These are phyloP conservation scores for Astyanax mexicanus DNA, from an alignment of 2,797 vertebrate genomes.

Conservation along the genomic window DNA sequence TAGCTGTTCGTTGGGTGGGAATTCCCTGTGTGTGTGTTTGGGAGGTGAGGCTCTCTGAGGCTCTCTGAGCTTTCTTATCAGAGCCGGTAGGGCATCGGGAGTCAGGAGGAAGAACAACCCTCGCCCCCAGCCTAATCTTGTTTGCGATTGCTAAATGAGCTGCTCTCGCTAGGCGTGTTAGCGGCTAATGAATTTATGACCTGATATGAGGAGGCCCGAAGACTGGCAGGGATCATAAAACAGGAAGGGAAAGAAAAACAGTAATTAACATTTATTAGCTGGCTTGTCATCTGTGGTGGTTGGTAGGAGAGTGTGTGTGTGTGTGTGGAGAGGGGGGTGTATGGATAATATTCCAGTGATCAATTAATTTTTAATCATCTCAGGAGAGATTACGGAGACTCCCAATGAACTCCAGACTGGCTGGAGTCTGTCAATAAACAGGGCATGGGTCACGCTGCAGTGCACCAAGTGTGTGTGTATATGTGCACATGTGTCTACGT, in stretches of 20 bases:
- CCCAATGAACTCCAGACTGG: conserved; percentile 87
- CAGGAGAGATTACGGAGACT: conserved; percentile 79
- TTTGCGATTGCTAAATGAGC: conserved; percentile 96
- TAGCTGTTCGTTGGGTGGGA: neutral
- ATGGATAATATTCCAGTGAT: conserved; percentile 81
- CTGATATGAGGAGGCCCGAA: conserved; percentile 83
- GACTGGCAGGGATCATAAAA: conserved; percentile 87
- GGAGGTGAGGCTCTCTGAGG: conserved; percentile 21
- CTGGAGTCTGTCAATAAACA: conserved; percentile 93
- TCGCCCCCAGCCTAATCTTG: conserved; percentile 84
- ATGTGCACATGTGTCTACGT: conserved; percentile 49
- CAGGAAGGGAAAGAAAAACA: conserved; percentile 64
- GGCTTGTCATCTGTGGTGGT: conserved; percentile 61
- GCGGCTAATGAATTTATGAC: conserved; percentile 97
- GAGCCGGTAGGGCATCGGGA: conserved; percentile 8
- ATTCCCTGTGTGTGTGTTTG: conserved; percentile 5
- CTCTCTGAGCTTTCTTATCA: conserved; percentile 33
- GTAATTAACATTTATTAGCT: conserved; percentile 89
- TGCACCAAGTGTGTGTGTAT: conserved; percentile 60
- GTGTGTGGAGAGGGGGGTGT: conserved; percentile 61
- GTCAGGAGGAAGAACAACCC: conserved; percentile 60
- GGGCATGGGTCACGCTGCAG: conserved; percentile 77
- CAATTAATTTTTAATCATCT: conserved; percentile 87
- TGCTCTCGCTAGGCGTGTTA: conserved; percentile 91
- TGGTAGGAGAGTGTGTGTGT: conserved; percentile 53